phyloP scores from a whole-genome alignment of 2,888 invertebrate species.

The Chalcosyrphus nemorum region DNA sequence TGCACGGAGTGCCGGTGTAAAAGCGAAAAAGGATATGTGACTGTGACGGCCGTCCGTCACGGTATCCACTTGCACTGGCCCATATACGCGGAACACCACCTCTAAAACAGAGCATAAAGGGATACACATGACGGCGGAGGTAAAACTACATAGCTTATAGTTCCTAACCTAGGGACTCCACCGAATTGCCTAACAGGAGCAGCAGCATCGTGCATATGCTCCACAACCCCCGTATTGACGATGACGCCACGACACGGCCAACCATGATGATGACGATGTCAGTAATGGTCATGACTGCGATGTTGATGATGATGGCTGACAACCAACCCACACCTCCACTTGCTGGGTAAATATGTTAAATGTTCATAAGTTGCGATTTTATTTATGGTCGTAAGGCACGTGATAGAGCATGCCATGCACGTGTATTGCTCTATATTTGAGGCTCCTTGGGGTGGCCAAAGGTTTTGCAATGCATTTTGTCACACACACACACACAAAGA shows the following conservation, averaged over 20 bases:
- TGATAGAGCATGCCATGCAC: conserved; percentile 74
- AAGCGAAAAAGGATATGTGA: conserved; percentile 33
- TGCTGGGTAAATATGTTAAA: conserved; percentile 75
- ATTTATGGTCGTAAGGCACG: conserved; percentile 76
- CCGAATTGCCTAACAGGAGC: conserved; percentile 13
- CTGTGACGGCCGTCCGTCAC: conserved; percentile 13
- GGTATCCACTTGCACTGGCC: conserved; percentile 27
- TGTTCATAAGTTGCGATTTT: conserved; percentile 77
- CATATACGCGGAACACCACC: conserved; percentile 22
- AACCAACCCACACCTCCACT: conserved; percentile 22
- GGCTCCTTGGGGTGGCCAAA: neutral
- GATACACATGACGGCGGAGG: conserved; percentile 6
- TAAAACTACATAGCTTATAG: no score
- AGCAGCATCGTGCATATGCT: neutral
- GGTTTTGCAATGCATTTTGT: conserved; percentile 50
- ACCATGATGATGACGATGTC: conserved; percentile 53
- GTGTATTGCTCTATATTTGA: conserved; percentile 10
- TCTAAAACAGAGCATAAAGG: conserved; percentile 7
- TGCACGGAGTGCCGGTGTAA: conserved; percentile 21
- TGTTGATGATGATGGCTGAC: conserved; percentile 40
- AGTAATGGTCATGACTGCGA: conserved; percentile 45
- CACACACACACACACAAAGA: conserved; percentile 52
- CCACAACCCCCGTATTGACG: conserved; percentile 1
- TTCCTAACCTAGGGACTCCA: no score
- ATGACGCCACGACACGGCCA: conserved; percentile 67